A percentile compares a stretch with the other conserved stretches of the same genome.
Evolutionary conservation across 2,113 vertebrate species (phyloP).

Genomic region (Epinephelus cyanopodus): DNA sequence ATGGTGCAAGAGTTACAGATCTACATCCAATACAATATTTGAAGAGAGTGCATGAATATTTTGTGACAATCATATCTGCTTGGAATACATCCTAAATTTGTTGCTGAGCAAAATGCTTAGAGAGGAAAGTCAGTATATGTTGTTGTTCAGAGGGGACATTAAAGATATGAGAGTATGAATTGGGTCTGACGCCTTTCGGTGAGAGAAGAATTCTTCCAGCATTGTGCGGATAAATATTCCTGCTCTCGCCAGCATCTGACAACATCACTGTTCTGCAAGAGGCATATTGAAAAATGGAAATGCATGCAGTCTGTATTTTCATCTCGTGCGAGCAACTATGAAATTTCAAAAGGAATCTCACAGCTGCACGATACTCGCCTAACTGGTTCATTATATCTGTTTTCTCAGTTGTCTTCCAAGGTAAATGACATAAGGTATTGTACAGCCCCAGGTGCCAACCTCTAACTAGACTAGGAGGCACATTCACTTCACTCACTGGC

Average conservation of each 20-base stretch:
- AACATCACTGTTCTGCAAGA: conserved; percentile 52
- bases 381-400: conserved; percentile 58
- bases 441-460: conserved; percentile 72
- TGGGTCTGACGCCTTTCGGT: conserved; percentile 21
- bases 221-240: conserved; percentile 37
- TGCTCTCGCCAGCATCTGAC: conserved; percentile 35
- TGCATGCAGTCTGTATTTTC: conserved; percentile 36
- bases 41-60: conserved; percentile 10
- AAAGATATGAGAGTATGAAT: conserved; percentile 28
- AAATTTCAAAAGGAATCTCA: conserved; percentile 49
- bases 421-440: conserved; percentile 67
- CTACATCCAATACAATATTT: conserved; percentile 4
- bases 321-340: conserved; percentile 17
- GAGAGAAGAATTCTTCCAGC: conserved; percentile 14
- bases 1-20: conserved; percentile 53
- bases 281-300: conserved; percentile 52
- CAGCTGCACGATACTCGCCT: conserved; percentile 33
- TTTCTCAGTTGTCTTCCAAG: conserved; percentile 53
- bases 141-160: neutral
- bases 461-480: conserved; percentile 74
- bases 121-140: neutral
- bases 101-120: neutral
- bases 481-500: conserved; percentile 70
- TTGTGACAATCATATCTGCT: conserved; percentile 2
- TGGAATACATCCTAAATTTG: conserved; percentile 28